Evolutionary conservation across 2,888 invertebrate genomes (phyloP).

Genomic region (Diabrotica balteata): DNA sequence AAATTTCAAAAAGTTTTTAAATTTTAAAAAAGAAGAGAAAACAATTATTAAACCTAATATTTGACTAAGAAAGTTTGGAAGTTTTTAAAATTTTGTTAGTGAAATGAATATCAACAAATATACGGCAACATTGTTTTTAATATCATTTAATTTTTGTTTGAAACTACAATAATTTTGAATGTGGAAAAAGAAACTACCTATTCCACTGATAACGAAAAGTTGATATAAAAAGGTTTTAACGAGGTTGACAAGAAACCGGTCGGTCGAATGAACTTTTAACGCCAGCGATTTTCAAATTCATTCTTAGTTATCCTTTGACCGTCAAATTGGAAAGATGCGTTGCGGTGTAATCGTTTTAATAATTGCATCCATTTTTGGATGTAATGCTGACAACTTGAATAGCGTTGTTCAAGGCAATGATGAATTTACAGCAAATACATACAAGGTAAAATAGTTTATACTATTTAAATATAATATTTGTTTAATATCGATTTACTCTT

Average conservation of each 20-base stretch:
- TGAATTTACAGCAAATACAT: not conserved
- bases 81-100: no score
- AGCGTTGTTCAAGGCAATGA: not conserved
- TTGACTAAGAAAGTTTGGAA: no score
- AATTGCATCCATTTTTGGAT: not conserved
- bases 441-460: constrained; percentile 1
- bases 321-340: not conserved
- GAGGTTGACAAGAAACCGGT: constrained; percentile 1
- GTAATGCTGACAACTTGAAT: not conserved
- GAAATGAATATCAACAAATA: no score
- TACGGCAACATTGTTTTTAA: no score
- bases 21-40: no score
- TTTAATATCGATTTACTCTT: not conserved
- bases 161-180: not conserved
- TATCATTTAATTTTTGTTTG: no score
- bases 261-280: not conserved
- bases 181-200: not conserved
- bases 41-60: no score
- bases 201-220: not conserved
- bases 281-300: not conserved
- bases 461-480: not conserved
- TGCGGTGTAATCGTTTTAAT: constrained; percentile 1
- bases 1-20: no score
- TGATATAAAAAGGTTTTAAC: not conserved
- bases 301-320: not conserved